Conservation (phyloP, 1,140 invertebrate species). For the Brachionus sp. region DNA sequence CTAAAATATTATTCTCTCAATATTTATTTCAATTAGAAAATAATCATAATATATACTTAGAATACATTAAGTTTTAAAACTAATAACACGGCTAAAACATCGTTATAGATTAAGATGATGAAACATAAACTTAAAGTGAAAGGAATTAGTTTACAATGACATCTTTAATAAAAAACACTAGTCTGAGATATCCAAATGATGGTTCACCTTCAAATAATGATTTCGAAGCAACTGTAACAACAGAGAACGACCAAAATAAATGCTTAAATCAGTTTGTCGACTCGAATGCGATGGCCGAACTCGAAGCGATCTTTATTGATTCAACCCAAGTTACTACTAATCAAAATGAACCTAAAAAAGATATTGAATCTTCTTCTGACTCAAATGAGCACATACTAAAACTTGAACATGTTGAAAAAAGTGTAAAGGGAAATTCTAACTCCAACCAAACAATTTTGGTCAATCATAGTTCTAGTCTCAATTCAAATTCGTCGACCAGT, state of each 20-base stretch:
- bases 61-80: too few relatives aligned
- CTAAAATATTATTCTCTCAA: too few relatives aligned
- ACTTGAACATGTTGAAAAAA: neutral
- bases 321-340: neutral
- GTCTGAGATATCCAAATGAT: neutral
- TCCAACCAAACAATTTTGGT: neutral
- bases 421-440: neutral
- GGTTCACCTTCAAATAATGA: neutral
- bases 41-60: too few relatives aligned
- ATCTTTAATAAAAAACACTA: neutral
- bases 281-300: conserved; percentile 5
- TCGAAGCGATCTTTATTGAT: neutral
- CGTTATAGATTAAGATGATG: neutral
- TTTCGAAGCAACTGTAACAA: neutral
- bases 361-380: neutral
- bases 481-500: conserved; percentile 24
- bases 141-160: neutral
- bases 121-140: neutral
- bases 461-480: conserved; percentile 32
- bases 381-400: neutral
- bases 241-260: neutral
- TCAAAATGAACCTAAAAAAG: neutral
- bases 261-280: neutral
- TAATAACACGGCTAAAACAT: neutral
- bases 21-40: too few relatives aligned